Percentiles rank a stretch among this genome's conserved stretches.
Evolutionary conservation across 2,888 invertebrate species (phyloP).

Genomic region (Tyria jacobaeae): DNA sequence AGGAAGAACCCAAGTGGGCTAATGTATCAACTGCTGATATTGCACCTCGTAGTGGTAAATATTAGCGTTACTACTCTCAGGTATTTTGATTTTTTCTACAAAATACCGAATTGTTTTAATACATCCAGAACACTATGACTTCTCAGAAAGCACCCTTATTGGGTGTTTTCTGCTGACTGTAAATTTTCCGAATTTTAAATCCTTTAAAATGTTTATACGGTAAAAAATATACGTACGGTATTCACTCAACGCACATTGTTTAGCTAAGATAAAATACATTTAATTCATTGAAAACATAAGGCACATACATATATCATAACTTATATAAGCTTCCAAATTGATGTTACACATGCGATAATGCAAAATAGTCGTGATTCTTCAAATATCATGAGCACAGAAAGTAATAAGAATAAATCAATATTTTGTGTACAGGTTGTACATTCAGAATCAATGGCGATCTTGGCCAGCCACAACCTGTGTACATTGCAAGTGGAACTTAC

Average conservation of each 20-base stretch:
- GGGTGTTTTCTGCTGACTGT: no score
- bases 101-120: background rate
- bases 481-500: constrained; percentile 75
- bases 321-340: no score
- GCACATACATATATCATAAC: no score
- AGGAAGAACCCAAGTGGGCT: constrained; percentile 62
- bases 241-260: no score
- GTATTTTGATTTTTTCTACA: background rate
- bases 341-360: no score
- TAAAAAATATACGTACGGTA: no score
- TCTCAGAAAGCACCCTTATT: background rate
- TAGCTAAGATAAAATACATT: no score
- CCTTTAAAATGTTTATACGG: no score
- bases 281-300: no score
- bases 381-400: background rate
- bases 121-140: background rate
- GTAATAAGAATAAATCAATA: background rate
- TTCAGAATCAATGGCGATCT: constrained; percentile 82
- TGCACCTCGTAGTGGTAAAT: constrained; percentile 61
- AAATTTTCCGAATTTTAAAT: no score
- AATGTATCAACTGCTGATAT: constrained; percentile 51
- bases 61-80: background rate
- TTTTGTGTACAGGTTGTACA: constrained; percentile 66
- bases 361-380: background rate
- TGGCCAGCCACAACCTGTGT: constrained; percentile 87